Evolutionary conservation across 2,888 invertebrate species (phyloP).

Genomic region (Holacanthella duospinosa): DNA sequence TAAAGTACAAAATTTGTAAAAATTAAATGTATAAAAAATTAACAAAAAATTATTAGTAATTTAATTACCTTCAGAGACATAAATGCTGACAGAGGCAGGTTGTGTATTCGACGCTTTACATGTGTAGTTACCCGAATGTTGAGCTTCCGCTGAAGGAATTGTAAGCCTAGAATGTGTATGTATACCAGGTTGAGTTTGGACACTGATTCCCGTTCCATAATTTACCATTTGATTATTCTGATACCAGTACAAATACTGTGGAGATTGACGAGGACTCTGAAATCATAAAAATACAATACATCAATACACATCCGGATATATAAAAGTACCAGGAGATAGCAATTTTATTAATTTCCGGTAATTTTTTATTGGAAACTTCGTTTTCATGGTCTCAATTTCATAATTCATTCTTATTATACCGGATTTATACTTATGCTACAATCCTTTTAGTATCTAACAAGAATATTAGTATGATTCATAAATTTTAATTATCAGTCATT

Average conservation of each 20-base stretch:
- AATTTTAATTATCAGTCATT: too few relatives aligned
- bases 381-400: too few relatives aligned
- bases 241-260: conserved; percentile 91
- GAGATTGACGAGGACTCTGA: conserved; percentile 63
- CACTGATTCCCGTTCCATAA: conserved; percentile 58
- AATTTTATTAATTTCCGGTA: not conserved
- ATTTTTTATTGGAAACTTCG: not conserved
- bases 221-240: conserved; percentile 90
- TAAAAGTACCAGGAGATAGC: not conserved
- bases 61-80: conserved; percentile 71
- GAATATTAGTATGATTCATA: too few relatives aligned
- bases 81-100: conserved; percentile 77
- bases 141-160: conserved; percentile 32
- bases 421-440: too few relatives aligned
- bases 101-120: conserved; percentile 82
- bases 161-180: conserved; percentile 58
- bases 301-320: too few relatives aligned
- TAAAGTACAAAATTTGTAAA: conserved; percentile 17
- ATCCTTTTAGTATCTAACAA: too few relatives aligned
- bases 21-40: conserved; percentile 12
- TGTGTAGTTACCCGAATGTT: conserved; percentile 57
- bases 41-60: not conserved
- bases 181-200: conserved; percentile 63
- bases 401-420: too few relatives aligned
- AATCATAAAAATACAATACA: conserved; percentile 3